phyloP scores from a whole-genome alignment of 2,888 invertebrate species.

The Furcula furcula region DNA sequence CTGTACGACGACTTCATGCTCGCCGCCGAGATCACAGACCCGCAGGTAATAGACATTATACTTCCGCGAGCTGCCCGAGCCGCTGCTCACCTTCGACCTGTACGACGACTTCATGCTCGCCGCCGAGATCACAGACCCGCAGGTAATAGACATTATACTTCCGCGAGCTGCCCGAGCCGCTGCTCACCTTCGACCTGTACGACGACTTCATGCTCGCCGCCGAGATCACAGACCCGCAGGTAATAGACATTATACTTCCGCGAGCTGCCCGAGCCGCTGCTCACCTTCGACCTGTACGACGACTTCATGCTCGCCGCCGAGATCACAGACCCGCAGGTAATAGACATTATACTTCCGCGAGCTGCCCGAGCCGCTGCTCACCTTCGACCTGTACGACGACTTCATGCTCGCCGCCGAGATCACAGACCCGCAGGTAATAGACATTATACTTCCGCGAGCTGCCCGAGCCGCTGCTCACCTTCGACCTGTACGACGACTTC shows the following conservation, averaged over 20 bases:
- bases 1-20: conserved; percentile 97
- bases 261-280: conserved; percentile 95
- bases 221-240: conserved; percentile 90
- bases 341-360: background rate
- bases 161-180: conserved; percentile 95
- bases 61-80: conserved; percentile 93
- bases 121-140: conserved; percentile 90
- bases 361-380: too few relatives aligned
- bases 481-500: too few relatives aligned
- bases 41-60: conserved; percentile 81
- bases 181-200: conserved; percentile 95
- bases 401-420: too few relatives aligned
- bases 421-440: too few relatives aligned
- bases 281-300: conserved; percentile 96
- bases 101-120: conserved; percentile 97
- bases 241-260: conserved; percentile 67
- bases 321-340: conserved; percentile 90
- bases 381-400: too few relatives aligned
- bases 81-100: conserved; percentile 94
- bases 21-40: conserved; percentile 92
- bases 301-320: conserved; percentile 95
- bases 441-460: too few relatives aligned
- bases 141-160: conserved; percentile 72
- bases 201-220: conserved; percentile 96
- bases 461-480: too few relatives aligned